Evolutionary conservation across 2,113 vertebrate genomes (phyloP), one percentile per base, ranked within the genome.

Genomic region (Nycticryphes semicollaris): DNA sequence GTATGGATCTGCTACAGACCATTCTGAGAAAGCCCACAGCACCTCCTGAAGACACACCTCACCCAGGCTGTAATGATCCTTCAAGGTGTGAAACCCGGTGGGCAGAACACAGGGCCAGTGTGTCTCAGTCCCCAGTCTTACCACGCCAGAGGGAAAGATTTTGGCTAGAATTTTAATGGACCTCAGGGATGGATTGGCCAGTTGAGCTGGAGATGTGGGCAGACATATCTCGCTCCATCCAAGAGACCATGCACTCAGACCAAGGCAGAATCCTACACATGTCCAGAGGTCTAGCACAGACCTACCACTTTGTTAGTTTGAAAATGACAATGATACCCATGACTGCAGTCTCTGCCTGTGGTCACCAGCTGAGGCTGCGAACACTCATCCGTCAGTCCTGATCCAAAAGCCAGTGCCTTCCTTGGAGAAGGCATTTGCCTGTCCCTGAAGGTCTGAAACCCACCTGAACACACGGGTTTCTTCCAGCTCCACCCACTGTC

Each of bases 11-110:
- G 90, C 76, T 86, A 69, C 76, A 96, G 80, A 87, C 80, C 16
- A 31, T 75, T 83, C 96, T 30, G 66, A 96, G 90, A 93, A 86
- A 96, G 64, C 63, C 91, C 94, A 84, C 56, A 89, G 54, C 84
- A 70, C 82, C 63, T 97, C 96, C 97, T 91, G 93, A 97, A 93
- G 84, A 89, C 68, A 54, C 63, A 87, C 35, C 72, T 94, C 82
- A 68, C 75, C 67, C 51, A 11, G 48, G 19, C 37, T 89, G 48
- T 9, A 41, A 7, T 6, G 10, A 53, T 30, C 47, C 28, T 80
- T 37, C 45, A 31, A 1, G 35, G 3, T 8, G 33, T 50, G 57
- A 50, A 75, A 47, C 7, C 45, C 84, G 31, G 25, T 50, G n/a
- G 6, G 20, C 12, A 19, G 53, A 21, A 50, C 3, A 23, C 23